Evolutionary conservation across 1,140 invertebrate genomes (phyloP).

Genomic region (Drosophila prosaltans): DNA sequence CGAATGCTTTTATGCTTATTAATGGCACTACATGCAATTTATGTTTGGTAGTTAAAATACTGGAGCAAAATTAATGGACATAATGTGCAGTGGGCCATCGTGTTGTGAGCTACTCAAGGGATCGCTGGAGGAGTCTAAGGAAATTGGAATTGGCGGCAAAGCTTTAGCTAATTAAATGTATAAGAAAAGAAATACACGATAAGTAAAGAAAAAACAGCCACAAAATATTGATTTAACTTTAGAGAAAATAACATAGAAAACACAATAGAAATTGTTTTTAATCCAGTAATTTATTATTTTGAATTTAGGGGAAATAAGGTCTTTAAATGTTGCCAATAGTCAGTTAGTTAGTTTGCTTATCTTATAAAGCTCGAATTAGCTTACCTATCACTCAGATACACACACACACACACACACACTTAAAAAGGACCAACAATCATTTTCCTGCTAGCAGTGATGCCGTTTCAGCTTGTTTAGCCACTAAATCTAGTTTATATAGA

Average conservation of each 20-base stretch:
- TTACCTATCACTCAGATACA: not conserved
- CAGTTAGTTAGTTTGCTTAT: not conserved
- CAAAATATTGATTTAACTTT: too few species aligned
- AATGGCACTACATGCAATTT: constrained; percentile 74
- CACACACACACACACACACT: not conserved
- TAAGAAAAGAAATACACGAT: not conserved
- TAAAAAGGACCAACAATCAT: not conserved
- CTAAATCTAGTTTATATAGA: too few species aligned
- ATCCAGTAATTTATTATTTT: too few species aligned
- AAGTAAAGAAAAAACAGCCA: not conserved
- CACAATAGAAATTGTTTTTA: too few species aligned
- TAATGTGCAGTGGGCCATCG: constrained; percentile 21
- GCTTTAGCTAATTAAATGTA: constrained; percentile 25
- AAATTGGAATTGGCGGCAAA: not conserved
- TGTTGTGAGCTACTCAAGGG: not conserved
- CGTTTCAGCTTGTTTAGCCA: too few species aligned
- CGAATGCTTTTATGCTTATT: constrained; percentile 75
- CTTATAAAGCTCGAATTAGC: not conserved
- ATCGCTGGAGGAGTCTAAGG: not conserved
- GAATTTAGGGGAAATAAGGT: too few species aligned
- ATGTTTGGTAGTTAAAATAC: constrained; percentile 65
- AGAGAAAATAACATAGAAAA: too few species aligned
- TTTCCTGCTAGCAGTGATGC: too few species aligned
- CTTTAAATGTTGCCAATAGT: not conserved
- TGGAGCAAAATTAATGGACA: constrained; percentile 60